Base-by-base conservation (phyloP, 2,797 vertebrate genomes). In the Eulemur albifrons region DNA sequence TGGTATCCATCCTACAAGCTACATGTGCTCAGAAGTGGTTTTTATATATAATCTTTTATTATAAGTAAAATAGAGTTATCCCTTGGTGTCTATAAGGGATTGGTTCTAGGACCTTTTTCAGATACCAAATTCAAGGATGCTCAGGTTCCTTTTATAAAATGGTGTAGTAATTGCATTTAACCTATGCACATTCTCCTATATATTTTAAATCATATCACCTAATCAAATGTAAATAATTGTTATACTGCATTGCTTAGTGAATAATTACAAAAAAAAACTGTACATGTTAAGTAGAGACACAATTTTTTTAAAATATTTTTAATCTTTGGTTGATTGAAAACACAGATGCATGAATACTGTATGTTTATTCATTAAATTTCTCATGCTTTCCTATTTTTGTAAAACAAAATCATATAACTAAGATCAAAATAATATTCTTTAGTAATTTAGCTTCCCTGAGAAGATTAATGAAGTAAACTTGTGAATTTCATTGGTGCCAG, bases 401-500 rank as follows among this genome's bases (percentile, higher is more conserved):
- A 11, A 4, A 63, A 72, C 43, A 83, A 69, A 50, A n/a, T 35
- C 14, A 50, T 7, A 12, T 35, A 61, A 35, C 18, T 25, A 84
- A 80, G 4, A 73, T 57, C 3, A 83, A 85, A 75, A 77, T 67
- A 61, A 21, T 57, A n/a, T n/a, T 73, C 21, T 12, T 35, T 50
- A 40, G 38, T 82, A 12, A 21, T 17, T 70, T 57, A 72, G 90
- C 30, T 92, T 90, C 72, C 67, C 30, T 8, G 48, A 92, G 11
- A 20, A 61, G 17, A 7, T 95, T 95, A 95, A 94, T 95, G 79
- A 96, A 32, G 21, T 65, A 87, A 94, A 86, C 48, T 54, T 73
- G 35, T 69, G 21, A 57, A 76, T 81, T 84, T 35, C 7, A 50
- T 81, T 18, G 17, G 48, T 38, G 81, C 67, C 76, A 76, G 82